Conservation (phyloP, 2,797 vertebrate species). For the Merluccius polli region DNA sequence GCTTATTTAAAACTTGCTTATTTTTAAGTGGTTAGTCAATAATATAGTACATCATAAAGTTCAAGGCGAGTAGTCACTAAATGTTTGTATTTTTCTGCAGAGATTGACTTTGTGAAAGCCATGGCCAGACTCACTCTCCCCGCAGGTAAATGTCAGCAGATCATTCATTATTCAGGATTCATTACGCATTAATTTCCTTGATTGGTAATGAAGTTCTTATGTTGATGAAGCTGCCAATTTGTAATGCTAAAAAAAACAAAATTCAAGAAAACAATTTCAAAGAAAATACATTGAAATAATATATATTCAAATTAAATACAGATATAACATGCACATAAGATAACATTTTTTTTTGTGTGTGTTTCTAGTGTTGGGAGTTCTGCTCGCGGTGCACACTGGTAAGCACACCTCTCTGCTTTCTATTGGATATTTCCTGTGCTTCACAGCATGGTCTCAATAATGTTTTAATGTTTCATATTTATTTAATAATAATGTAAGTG, state of each 20-base stretch:
- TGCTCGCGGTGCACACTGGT: conserved; percentile 71
- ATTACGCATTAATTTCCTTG: not conserved
- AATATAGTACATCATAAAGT: not conserved
- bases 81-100: not conserved
- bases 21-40: not conserved
- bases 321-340: not conserved
- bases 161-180: not conserved
- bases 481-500: not conserved
- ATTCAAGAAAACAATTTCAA: not conserved
- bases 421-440: not conserved
- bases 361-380: conserved; percentile 66
- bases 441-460: not conserved
- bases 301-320: not conserved
- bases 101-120: conserved; percentile 12
- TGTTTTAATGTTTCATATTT: not conserved
- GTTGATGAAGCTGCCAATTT: not conserved
- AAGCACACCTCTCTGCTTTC: conserved; percentile 42
- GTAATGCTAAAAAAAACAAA: no score
- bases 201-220: not conserved
- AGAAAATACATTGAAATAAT: not conserved
- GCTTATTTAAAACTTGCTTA: not conserved
- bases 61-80: not conserved
- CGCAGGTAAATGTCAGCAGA: conserved; percentile 54
- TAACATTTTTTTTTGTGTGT: not conserved
- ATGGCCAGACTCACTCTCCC: conserved; percentile 61